Conservation (phyloP, 1,140 invertebrate genomes). For the Heliconius himera region DNA sequence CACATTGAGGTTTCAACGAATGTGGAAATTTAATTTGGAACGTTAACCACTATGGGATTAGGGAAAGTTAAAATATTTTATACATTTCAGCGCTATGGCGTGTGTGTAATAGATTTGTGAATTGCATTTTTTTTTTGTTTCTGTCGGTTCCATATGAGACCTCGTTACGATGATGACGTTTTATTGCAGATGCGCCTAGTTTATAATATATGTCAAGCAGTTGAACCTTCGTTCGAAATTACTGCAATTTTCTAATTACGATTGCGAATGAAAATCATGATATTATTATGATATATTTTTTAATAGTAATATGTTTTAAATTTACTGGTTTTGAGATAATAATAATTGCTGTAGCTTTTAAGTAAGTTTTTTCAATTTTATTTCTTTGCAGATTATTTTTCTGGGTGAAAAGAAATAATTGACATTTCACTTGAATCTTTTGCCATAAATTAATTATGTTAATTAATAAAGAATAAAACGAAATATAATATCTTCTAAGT, state of each 20-base stretch:
- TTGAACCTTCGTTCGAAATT: not conserved
- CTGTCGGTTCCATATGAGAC: not conserved
- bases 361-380: too few relatives aligned
- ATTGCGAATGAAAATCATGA: not conserved
- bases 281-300: not conserved
- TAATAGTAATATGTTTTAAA: too few relatives aligned
- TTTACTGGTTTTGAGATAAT: too few relatives aligned
- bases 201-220: slow-evolving; percentile 10
- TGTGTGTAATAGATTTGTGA: not conserved
- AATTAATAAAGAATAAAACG: too few relatives aligned
- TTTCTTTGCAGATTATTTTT: too few relatives aligned
- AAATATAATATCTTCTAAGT: too few relatives aligned
- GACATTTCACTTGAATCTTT: too few relatives aligned
- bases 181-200: slow-evolving; percentile 12
- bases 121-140: slow-evolving; percentile 1
- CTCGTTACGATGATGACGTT: slow-evolving; percentile 9
- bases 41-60: slow-evolving; percentile 73
- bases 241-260: slow-evolving; percentile 4
- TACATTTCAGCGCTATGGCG: not conserved
- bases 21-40: slow-evolving; percentile 70
- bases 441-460: too few relatives aligned
- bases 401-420: too few relatives aligned
- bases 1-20: slow-evolving; percentile 43
- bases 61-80: slow-evolving; percentile 33
- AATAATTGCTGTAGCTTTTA: too few relatives aligned